A percentile compares a stretch with the other conserved stretches of the same genome.
phyloP scores from a whole-genome alignment of 2,888 invertebrate species.

The Macrophya annulata region DNA sequence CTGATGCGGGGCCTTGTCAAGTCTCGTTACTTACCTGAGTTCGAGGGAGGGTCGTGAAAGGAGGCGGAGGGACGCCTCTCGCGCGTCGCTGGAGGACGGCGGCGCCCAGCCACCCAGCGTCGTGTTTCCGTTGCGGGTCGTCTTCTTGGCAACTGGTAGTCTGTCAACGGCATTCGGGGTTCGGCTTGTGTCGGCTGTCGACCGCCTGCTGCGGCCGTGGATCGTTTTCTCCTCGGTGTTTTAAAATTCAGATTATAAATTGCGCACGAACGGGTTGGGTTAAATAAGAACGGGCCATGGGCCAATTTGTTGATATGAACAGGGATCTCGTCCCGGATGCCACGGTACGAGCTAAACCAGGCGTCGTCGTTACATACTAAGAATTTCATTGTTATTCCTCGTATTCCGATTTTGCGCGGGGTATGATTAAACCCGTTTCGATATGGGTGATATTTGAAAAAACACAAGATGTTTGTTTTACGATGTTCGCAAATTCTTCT shows the following conservation, averaged over 20 bases:
- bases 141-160: conserved; percentile 80
- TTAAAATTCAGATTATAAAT: neutral
- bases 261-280: neutral
- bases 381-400: conserved; percentile 3
- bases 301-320: conserved; percentile 42
- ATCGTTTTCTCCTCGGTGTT: conserved; percentile 80
- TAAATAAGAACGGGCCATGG: conserved; percentile 42
- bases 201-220: conserved; percentile 76
- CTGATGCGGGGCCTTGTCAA: conserved; percentile 66
- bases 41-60: conserved; percentile 80
- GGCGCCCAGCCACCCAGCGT: conserved; percentile 50
- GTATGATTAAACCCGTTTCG: neutral
- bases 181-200: conserved; percentile 57
- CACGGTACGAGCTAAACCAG: conserved; percentile 38
- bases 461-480: neutral
- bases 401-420: neutral
- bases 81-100: conserved; percentile 47
- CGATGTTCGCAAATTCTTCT: neutral
- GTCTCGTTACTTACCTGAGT: conserved; percentile 81
- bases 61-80: conserved; percentile 82
- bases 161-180: conserved; percentile 54
- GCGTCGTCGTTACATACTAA: conserved; percentile 18
- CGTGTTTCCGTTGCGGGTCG: conserved; percentile 77
- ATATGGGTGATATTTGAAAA: neutral
- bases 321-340: conserved; percentile 44